These are phyloP conservation scores for Dallia pectoralis DNA, from an alignment of 2,797 vertebrate genomes.

Conservation along the genomic window DNA sequence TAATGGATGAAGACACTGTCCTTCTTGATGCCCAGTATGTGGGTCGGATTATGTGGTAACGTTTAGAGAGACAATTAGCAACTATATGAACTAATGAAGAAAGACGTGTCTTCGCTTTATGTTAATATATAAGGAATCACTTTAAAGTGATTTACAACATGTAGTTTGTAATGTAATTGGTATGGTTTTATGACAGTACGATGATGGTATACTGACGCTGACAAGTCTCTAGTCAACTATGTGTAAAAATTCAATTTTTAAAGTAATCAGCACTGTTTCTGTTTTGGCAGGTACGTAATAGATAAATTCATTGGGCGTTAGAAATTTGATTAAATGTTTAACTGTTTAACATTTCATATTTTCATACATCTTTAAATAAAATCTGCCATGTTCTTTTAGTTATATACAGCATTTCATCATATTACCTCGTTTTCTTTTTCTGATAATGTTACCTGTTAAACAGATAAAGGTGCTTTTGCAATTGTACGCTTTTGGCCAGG, in stretches of 20 bases:
- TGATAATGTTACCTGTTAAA: too few species aligned
- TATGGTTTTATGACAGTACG: not conserved
- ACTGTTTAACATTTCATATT: too few species aligned
- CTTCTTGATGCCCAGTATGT: not conserved
- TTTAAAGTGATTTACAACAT: not conserved
- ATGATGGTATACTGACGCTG: conserved; percentile 40
- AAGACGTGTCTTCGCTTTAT: not conserved
- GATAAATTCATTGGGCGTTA: conserved; percentile 49
- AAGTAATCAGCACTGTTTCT: conserved; percentile 46
- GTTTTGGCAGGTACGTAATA: conserved; percentile 31
- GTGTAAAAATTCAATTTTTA: conserved; percentile 54
- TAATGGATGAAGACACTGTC: not conserved
- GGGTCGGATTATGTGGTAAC: not conserved
- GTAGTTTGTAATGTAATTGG: not conserved
- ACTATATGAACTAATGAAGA: not conserved
- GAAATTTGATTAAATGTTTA: too few species aligned
- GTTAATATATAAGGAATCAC: not conserved
- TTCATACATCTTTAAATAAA: too few species aligned
- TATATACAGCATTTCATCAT: too few species aligned
- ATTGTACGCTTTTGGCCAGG: too few species aligned
- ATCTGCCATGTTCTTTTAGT: too few species aligned
- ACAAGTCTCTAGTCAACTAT: conserved; percentile 53
- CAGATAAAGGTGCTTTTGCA: too few species aligned
- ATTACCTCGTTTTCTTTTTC: too few species aligned
- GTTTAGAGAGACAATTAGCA: not conserved